These are phyloP conservation scores for Pseudonaja textilis DNA, from an alignment of 2,113 vertebrate genomes.

Conservation along the genomic window DNA sequence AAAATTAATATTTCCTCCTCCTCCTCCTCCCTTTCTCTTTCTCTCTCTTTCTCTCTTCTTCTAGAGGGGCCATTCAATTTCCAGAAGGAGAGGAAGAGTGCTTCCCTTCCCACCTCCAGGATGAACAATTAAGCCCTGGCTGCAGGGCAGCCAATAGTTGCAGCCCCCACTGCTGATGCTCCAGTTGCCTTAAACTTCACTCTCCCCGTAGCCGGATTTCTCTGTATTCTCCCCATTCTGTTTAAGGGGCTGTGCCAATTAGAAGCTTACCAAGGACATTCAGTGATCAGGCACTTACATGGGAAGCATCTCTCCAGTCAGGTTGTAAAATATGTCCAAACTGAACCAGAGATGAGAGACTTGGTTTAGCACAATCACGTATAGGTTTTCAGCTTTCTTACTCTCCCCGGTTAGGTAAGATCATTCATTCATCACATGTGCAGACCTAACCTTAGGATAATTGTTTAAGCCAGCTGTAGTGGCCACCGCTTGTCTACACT, in stretches of 20 bases:
- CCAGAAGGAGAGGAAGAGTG: neutral
- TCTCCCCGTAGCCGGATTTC: neutral
- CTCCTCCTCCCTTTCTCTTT: neutral
- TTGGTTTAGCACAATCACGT: neutral
- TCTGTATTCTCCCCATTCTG: neutral
- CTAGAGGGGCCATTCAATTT: slow-evolving; percentile 16
- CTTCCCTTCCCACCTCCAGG: neutral
- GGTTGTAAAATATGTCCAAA: neutral
- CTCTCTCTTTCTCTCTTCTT: neutral
- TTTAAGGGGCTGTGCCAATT: neutral
- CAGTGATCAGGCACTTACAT: neutral
- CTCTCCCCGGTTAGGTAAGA: neutral
- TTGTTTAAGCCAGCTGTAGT: neutral
- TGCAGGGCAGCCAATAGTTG: slow-evolving; percentile 10
- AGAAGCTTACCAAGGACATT: neutral
- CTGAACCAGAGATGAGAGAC: neutral
- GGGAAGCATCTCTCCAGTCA: neutral
- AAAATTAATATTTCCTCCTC: neutral
- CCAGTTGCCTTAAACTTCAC: neutral
- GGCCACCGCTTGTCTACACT: neutral
- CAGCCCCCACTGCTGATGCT: slow-evolving; percentile 5
- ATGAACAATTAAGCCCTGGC: slow-evolving; percentile 22
- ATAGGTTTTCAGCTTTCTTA: neutral
- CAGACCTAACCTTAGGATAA: neutral
- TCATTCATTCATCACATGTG: neutral